Evolutionary conservation across 2,113 vertebrate genomes (phyloP).

Genomic region (Podarcis cretensis): DNA sequence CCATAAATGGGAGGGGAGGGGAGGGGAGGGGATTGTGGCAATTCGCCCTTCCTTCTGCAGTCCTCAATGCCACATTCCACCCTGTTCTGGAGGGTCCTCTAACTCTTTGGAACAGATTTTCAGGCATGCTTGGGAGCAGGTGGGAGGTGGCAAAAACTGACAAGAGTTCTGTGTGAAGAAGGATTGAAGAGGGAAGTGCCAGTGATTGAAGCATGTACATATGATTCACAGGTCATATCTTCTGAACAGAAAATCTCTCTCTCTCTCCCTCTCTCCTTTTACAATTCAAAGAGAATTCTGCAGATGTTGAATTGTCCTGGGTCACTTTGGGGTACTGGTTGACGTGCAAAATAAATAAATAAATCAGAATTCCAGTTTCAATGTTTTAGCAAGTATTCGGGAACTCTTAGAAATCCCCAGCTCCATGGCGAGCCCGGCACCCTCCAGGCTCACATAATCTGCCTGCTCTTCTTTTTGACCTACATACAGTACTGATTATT

Average conservation of each 20-base stretch:
- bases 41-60: too few species aligned
- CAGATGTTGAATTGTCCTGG: neutral
- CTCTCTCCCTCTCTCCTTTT: neutral
- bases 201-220: too few species aligned
- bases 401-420: constrained; percentile 12
- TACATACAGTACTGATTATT: constrained; percentile 68
- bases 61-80: too few species aligned
- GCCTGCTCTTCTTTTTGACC: constrained; percentile 66
- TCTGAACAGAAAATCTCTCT: neutral
- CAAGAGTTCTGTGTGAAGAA: too few species aligned
- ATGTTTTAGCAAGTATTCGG: neutral
- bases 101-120: too few species aligned
- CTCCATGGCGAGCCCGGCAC: constrained; percentile 23
- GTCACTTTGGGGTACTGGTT: neutral
- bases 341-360: neutral
- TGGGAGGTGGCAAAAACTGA: too few species aligned
- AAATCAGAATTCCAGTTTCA: neutral
- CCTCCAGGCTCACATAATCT: constrained; percentile 52
- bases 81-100: too few species aligned
- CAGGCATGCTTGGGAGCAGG: too few species aligned
- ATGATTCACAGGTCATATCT: neutral
- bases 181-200: too few species aligned
- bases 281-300: neutral
- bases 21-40: too few species aligned
- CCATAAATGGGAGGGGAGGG: too few species aligned